Percentiles rank a stretch among this genome's conserved stretches.
Evolutionary conservation across 2,113 vertebrate species (phyloP).

Genomic region (Psilopsiagon aurifrons): DNA sequence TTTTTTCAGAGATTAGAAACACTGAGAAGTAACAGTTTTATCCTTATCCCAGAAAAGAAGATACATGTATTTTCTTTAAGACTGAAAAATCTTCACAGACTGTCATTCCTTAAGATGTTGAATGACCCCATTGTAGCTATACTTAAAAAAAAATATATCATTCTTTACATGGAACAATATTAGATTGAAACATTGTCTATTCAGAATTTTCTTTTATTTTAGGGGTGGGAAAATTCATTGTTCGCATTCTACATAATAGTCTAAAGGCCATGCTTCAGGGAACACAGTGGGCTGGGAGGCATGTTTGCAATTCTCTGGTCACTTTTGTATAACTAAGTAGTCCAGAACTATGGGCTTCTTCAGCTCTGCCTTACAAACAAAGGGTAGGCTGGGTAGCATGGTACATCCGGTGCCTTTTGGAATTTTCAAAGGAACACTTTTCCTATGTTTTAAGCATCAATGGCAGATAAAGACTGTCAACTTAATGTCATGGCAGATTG

Average conservation of each 20-base stretch:
- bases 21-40: conserved; percentile 3
- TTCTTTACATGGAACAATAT: conserved; percentile 75
- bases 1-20: conserved; percentile 7
- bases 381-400: conserved; percentile 72
- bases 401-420: conserved; percentile 73
- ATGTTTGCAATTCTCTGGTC: conserved; percentile 65
- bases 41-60: conserved; percentile 15
- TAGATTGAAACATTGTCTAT: conserved; percentile 76
- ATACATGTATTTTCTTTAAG: background rate
- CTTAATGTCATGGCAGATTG: conserved; percentile 70
- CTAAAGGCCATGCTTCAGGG: conserved; percentile 72
- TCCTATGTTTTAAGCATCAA: conserved; percentile 79
- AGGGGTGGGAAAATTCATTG: conserved; percentile 64
- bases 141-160: conserved; percentile 38
- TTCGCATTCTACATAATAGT: conserved; percentile 70
- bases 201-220: conserved; percentile 69
- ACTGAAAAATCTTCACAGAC: conserved; percentile 22
- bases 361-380: conserved; percentile 54
- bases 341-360: conserved; percentile 72
- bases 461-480: conserved; percentile 77
- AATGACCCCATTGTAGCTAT: conserved; percentile 58
- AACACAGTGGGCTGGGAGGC: conserved; percentile 64
- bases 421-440: conserved; percentile 70
- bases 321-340: conserved; percentile 77
- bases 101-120: conserved; percentile 66